Evolutionary conservation across 2,888 invertebrate genomes (phyloP).

Genomic region (Ennomos quercinarius): DNA sequence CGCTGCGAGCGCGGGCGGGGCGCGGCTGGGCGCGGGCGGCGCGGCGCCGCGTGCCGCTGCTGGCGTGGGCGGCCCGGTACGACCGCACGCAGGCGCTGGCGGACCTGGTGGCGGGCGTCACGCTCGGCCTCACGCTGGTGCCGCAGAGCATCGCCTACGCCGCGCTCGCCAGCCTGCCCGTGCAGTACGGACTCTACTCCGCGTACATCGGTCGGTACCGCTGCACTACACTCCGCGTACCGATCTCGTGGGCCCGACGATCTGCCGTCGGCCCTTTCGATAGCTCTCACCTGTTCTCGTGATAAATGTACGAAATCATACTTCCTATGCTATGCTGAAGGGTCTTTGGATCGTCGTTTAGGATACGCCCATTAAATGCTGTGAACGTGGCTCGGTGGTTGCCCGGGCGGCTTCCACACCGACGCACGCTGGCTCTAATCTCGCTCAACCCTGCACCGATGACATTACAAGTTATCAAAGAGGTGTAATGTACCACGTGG

Average conservation of each 20-base stretch:
- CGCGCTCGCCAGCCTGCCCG: constrained; percentile 92
- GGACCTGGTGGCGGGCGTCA: constrained; percentile 95
- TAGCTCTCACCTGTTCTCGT: too few relatives aligned
- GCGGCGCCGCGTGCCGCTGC: constrained; percentile 76
- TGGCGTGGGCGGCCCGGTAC: constrained; percentile 89
- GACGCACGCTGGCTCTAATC: too few relatives aligned
- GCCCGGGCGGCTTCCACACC: too few relatives aligned
- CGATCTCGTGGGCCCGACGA: too few relatives aligned
- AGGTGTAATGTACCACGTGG: too few relatives aligned
- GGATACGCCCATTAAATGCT: too few relatives aligned
- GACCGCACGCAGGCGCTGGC: constrained; percentile 88
- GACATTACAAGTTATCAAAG: too few relatives aligned
- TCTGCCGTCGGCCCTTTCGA: background rate
- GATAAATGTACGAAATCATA: too few relatives aligned
- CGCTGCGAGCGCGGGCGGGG: constrained; percentile 26
- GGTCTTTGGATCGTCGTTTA: too few relatives aligned
- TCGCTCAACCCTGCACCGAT: too few relatives aligned
- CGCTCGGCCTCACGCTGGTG: constrained; percentile 95
- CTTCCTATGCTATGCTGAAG: too few relatives aligned
- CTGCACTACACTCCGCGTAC: background rate
- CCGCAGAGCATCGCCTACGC: constrained; percentile 98
- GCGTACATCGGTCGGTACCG: constrained; percentile 90
- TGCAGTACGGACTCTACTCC: constrained; percentile 97
- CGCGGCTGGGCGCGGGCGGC: constrained; percentile 45
- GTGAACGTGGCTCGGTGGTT: too few relatives aligned